A percentile compares a stretch with the other conserved stretches of the same genome.
Evolutionary conservation across 35 echinoderm and acorn worm species (phyloP).

Genomic region (Patiria miniata): DNA sequence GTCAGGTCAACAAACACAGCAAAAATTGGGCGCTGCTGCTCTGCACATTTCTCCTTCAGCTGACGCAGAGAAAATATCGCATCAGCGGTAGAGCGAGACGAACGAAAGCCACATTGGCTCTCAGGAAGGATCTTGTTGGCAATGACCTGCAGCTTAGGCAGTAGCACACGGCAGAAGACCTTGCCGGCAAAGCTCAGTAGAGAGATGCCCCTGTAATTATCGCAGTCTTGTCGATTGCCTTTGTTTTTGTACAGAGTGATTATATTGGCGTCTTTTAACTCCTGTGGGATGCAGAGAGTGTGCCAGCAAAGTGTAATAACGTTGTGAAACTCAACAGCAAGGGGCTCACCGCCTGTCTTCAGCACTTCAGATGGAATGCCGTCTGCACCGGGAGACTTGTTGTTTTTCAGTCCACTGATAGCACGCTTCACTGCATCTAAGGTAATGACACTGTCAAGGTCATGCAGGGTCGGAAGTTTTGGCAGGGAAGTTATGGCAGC

Average conservation of each 20-base stretch:
- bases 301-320: background rate
- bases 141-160: too few species aligned
- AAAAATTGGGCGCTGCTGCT: too few species aligned
- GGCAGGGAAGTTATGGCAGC: background rate
- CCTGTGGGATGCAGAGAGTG: constrained; percentile 22
- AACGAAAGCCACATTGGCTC: too few species aligned
- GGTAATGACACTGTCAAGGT: constrained; percentile 8
- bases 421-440: constrained; percentile 14
- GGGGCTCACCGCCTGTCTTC: background rate
- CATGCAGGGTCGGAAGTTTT: constrained; percentile 10
- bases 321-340: background rate
- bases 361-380: constrained; percentile 29
- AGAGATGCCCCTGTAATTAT: constrained; percentile 57
- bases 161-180: too few species aligned
- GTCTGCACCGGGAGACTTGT: constrained; percentile 19
- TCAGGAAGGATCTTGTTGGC: background rate
- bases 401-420: constrained; percentile 23
- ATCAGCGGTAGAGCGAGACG: too few species aligned
- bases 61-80: too few species aligned
- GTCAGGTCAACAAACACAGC: constrained; percentile 31
- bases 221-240: constrained; percentile 29
- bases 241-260: constrained; percentile 4
- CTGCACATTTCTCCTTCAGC: too few species aligned
- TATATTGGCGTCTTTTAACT: constrained; percentile 59
- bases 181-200: constrained; percentile 42